Percentiles rank a stretch among this genome's conserved stretches.
Evolutionary conservation across 2,797 vertebrate genomes (phyloP).

Genomic region (Sarcoramphus papa): DNA sequence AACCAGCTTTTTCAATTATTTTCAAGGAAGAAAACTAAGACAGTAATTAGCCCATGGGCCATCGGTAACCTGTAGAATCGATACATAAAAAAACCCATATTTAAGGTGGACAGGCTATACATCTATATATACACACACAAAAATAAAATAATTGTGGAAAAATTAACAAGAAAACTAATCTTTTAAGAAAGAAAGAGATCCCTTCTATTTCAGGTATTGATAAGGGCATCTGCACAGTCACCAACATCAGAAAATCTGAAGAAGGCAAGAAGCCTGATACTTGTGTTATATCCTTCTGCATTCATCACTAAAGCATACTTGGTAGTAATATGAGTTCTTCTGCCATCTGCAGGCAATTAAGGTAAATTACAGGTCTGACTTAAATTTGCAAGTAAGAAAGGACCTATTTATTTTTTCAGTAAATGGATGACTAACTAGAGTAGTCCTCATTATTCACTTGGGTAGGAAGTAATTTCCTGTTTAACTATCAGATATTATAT

Average conservation of each 20-base stretch:
- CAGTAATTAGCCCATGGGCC: not conserved
- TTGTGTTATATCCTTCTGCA: not conserved
- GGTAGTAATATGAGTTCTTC: not conserved
- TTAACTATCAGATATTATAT: conserved; percentile 59
- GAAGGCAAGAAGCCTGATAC: not conserved
- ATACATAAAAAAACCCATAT: accelerated
- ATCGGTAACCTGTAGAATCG: not conserved
- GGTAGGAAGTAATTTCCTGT: conserved; percentile 69
- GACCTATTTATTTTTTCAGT: conserved; percentile 46
- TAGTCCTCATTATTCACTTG: conserved; percentile 60
- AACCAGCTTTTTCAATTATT: not conserved
- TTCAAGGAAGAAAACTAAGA: not conserved
- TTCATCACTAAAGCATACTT: not conserved
- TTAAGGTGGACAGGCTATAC: not conserved
- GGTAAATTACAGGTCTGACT: not conserved
- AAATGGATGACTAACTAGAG: conserved; percentile 35
- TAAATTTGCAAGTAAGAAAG: not conserved
- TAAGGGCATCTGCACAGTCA: not conserved
- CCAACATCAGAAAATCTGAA: not conserved
- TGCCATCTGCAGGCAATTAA: conserved; percentile 69
- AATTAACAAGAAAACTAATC: not conserved
- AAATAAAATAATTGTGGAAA: not conserved
- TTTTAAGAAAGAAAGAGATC: not conserved
- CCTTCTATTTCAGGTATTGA: not conserved
- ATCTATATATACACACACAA: accelerated